These are phyloP conservation scores for Cerceris ruficornis DNA, from an alignment of 2,888 invertebrate genomes.

Conservation along the genomic window DNA sequence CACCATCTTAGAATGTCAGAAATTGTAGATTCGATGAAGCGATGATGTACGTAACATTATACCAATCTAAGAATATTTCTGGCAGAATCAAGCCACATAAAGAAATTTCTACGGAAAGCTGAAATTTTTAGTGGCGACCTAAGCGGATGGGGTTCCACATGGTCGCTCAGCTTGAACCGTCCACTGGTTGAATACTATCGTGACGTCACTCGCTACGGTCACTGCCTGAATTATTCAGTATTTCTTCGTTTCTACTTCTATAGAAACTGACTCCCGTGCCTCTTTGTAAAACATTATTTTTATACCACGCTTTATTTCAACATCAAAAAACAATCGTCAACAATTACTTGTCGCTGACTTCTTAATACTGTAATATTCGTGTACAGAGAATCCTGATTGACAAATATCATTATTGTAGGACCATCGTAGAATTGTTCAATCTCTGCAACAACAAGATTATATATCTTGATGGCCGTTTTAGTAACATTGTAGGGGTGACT, in stretches of 20 bases:
- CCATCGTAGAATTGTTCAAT: no score
- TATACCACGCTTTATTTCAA: neutral
- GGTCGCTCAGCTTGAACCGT: slow-evolving; percentile 80
- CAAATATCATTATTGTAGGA: no score
- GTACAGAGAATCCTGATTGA: no score
- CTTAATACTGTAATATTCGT: no score
- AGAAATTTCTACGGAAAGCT: slow-evolving; percentile 61
- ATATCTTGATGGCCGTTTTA: no score
- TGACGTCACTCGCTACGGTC: slow-evolving; percentile 80
- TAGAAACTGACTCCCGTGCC: slow-evolving; percentile 1
- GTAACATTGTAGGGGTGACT: no score
- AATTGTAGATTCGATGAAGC: neutral
- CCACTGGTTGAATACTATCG: slow-evolving; percentile 74
- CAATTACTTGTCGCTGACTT: neutral
- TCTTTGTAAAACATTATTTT: neutral
- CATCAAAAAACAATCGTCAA: neutral
- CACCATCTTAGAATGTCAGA: neutral
- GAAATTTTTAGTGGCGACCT: slow-evolving; percentile 62
- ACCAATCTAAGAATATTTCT: slow-evolving; percentile 31
- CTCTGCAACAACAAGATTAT: no score
- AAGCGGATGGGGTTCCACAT: slow-evolving; percentile 79
- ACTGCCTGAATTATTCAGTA: slow-evolving; percentile 77
- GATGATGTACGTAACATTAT: slow-evolving; percentile 22
- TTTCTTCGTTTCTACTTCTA: slow-evolving; percentile 66
- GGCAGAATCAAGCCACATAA: slow-evolving; percentile 18